Evolutionary conservation across 1,140 invertebrate genomes (phyloP), one percentile per base, ranked within the genome.

Genomic region (Hermetia illucens): DNA sequence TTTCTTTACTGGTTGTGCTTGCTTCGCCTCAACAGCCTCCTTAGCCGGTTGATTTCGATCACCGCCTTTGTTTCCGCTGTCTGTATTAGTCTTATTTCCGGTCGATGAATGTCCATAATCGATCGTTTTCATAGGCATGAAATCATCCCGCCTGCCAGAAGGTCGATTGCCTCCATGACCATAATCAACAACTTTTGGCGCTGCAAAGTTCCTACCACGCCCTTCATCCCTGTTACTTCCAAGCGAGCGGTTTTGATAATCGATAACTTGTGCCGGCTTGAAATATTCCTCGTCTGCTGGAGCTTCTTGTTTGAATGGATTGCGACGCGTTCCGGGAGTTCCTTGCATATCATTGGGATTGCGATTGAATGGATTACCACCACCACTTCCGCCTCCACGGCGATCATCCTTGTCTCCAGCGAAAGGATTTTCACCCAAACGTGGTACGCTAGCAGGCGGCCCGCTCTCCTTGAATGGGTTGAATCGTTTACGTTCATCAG

Each of bases 111-210:
- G 71, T 43, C 69, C 65, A 45, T 74, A 74, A 35, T 74, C 69
- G 54, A 73, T 70, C 32, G 62, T 72, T 52, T 72, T 67, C 3
- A 71, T 61, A 10, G 71, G 70, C 31, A 43, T 42, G 37, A 48
- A 58, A 3, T 53, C 51, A 12, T 37, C 32, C 19, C 30, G 9
- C 3, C 18, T 25, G 24, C 4, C 9, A n/a, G 21, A 19, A 18
- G 34, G 19, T n/a, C 24, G 24, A 27, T 17, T 19, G 5, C 17
- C 15, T 35, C 15, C 21, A 15, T 81, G 79, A 15, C 72, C 72
- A 61, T 84, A 82, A 60, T 84, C 78, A 31, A 82, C 70, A 18
- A 82, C 69, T 42, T 76, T 71, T n/a, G 68, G 63, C 32, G 62
- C 34, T 63, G 50, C 36, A 68, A 61, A 31, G 66, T 40, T 15